A percentile compares a stretch with the other conserved stretches of the same genome.
phyloP scores from a whole-genome alignment of 2,888 invertebrate species.

The Polydrusus cervinus region DNA sequence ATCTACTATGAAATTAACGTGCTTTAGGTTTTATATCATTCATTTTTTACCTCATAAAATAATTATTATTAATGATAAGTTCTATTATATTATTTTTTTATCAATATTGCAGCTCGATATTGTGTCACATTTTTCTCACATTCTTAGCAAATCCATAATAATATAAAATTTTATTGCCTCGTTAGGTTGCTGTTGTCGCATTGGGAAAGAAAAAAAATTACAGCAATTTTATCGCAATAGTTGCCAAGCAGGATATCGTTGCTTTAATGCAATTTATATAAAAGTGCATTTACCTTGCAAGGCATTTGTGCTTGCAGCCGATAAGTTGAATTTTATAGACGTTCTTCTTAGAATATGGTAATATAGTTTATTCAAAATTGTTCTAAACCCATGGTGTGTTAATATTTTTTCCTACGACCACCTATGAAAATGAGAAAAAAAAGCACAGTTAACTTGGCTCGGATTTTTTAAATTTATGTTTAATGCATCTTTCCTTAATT shows the following conservation, averaged over 20 bases:
- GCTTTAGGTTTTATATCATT: no score
- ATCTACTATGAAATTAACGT: no score
- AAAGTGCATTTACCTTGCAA: slow-evolving; percentile 25
- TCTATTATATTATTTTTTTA: no score
- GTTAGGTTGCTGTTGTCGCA: background rate
- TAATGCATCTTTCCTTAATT: no score
- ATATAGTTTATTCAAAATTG: background rate
- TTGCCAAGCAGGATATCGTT: slow-evolving; percentile 22
- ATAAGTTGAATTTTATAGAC: background rate
- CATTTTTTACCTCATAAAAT: no score
- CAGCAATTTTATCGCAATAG: slow-evolving; percentile 33
- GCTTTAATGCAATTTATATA: slow-evolving; percentile 27
- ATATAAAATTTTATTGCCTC: slow-evolving; percentile 19
- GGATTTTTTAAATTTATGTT: no score
- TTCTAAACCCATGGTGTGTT: no score
- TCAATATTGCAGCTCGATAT: no score
- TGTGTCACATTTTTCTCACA: background rate
- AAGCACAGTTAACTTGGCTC: no score
- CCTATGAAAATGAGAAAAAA: no score
- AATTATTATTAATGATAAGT: no score
- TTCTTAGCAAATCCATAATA: background rate
- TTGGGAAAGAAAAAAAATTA: slow-evolving; percentile 30
- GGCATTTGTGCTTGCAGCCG: slow-evolving; percentile 3
- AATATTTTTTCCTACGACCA: no score
- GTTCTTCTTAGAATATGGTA: background rate